phyloP scores from a whole-genome alignment of 2,113 vertebrate species.

The Ibidorhyncha struthersii region DNA sequence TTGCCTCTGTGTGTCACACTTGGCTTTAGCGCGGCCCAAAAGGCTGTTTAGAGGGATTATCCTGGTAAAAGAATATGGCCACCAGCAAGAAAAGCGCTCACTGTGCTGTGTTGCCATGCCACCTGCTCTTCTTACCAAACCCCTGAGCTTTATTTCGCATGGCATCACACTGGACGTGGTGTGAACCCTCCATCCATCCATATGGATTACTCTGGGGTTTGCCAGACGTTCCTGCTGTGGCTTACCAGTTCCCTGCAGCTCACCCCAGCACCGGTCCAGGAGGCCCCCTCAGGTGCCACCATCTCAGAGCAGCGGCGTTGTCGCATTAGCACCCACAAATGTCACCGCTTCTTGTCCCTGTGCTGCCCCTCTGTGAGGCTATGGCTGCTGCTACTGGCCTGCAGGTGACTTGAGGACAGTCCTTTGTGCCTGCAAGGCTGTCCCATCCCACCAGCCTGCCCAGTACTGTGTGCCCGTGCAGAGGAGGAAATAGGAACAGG shows the following conservation, averaged over 20 bases:
- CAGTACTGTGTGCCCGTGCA: rapidly evolving
- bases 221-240: not conserved
- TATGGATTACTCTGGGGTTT: not conserved
- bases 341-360: not conserved
- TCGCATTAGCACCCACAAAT: not conserved
- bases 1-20: not conserved
- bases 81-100: not conserved
- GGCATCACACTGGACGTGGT: not conserved
- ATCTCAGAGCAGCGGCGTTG: not conserved
- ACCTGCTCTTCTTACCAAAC: not conserved
- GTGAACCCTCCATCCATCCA: not conserved
- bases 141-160: not conserved
- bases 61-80: not conserved
- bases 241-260: not conserved
- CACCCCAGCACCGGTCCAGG: not conserved
- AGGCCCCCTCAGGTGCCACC: rapidly evolving
- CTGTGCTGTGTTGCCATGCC: not conserved
- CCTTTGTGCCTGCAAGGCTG: not conserved
- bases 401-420: not conserved
- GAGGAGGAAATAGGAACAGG: not conserved
- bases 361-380: not conserved
- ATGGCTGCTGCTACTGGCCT: not conserved
- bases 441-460: not conserved
- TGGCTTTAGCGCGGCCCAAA: not conserved
- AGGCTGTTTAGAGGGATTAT: not conserved